Conservation (phyloP, 2,797 vertebrate species). For the Pantherophis alleghaniensis region DNA sequence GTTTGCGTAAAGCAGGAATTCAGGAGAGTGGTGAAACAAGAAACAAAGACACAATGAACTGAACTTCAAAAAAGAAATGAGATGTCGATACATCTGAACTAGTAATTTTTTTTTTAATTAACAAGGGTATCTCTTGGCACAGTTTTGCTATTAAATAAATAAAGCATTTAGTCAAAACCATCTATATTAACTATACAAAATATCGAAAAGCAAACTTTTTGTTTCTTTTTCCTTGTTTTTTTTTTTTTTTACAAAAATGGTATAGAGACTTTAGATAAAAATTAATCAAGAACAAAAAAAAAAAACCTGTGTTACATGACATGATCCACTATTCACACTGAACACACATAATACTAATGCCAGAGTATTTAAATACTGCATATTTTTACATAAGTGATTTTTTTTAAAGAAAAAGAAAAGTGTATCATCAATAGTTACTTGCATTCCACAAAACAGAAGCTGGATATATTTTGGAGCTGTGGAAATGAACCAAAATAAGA, state of each 20-base stretch:
- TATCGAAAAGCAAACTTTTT: constrained; percentile 63
- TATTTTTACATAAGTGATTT: constrained; percentile 53
- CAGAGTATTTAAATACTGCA: constrained; percentile 59
- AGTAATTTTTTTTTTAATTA: constrained; percentile 73
- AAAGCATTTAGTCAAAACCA: constrained; percentile 82
- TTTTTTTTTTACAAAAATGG: constrained; percentile 38
- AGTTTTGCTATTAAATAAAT: constrained; percentile 86
- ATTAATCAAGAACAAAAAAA: constrained; percentile 41
- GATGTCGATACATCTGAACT: constrained; percentile 66
- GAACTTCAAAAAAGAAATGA: constrained; percentile 54
- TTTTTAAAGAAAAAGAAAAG: background rate
- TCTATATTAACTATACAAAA: constrained; percentile 80
- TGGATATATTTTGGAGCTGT: constrained; percentile 36
- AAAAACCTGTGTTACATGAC: constrained; percentile 56
- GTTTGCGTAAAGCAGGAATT: background rate
- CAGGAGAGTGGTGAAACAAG: background rate
- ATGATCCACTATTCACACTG: constrained; percentile 69
- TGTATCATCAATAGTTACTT: constrained; percentile 45
- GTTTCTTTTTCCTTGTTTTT: background rate
- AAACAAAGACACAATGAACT: background rate
- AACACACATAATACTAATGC: constrained; percentile 63
- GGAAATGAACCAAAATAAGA: constrained; percentile 15
- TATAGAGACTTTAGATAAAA: constrained; percentile 46
- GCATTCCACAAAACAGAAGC: constrained; percentile 45
- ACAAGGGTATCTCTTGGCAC: constrained; percentile 78